Percentiles rank a stretch among this genome's conserved stretches.
Evolutionary conservation across 2,888 invertebrate genomes (phyloP).

Genomic region (Acrocyrtus sp.): DNA sequence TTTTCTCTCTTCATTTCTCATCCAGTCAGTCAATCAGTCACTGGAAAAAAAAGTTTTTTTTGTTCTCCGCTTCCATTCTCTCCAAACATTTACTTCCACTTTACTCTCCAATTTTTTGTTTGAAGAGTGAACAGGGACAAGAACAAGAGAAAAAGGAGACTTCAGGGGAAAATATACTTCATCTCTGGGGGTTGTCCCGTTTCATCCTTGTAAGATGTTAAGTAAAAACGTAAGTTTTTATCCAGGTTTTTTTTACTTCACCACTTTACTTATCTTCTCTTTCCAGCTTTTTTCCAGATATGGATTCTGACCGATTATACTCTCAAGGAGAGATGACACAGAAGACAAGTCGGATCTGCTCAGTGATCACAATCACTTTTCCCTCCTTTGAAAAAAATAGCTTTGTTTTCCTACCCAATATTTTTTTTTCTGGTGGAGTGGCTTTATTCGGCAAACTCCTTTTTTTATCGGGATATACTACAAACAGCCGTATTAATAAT

Average conservation of each 20-base stretch:
- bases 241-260: not conserved
- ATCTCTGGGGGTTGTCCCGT: constrained; percentile 40
- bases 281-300: too few relatives aligned
- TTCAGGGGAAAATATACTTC: constrained; percentile 28
- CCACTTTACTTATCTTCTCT: too few relatives aligned
- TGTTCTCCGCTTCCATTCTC: too few relatives aligned
- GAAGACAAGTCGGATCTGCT: constrained; percentile 26
- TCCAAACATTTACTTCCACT: constrained; percentile 11
- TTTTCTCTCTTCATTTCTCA: constrained; percentile 8
- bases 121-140: constrained; percentile 39
- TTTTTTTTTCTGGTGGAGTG: not conserved
- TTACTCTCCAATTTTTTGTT: constrained; percentile 21
- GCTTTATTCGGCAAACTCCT: not conserved
- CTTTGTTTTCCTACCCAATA: constrained; percentile 3
- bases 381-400: constrained; percentile 4
- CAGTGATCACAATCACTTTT: constrained; percentile 17
- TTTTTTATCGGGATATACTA: not conserved
- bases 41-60: too few relatives aligned
- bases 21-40: constrained; percentile 26
- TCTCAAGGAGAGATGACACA: constrained; percentile 46
- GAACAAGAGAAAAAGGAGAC: constrained; percentile 19
- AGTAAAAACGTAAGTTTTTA: constrained; percentile 12
- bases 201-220: constrained; percentile 13
- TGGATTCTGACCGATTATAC: constrained; percentile 52
- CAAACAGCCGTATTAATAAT: not conserved